Percentiles rank a stretch among this genome's conserved stretches.
Evolutionary conservation across 1,140 invertebrate genomes (phyloP).

Genomic region (Sitodiplosis mosellana): DNA sequence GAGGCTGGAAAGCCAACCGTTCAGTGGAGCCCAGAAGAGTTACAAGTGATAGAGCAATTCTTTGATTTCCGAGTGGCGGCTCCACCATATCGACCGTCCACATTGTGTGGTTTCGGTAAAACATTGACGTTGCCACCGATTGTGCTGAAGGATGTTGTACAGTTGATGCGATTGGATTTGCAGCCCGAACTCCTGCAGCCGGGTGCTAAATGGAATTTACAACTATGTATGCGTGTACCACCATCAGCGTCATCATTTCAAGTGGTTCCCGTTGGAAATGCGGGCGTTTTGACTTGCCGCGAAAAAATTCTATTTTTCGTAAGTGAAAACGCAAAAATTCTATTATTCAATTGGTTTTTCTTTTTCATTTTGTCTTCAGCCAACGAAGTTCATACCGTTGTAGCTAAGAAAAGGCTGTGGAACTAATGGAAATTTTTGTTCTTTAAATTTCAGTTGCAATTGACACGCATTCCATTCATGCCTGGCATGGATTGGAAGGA

Average conservation of each 20-base stretch:
- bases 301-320: constrained; percentile 82
- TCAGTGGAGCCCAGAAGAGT: constrained; percentile 68
- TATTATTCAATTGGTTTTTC: constrained; percentile 3
- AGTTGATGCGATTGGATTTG: constrained; percentile 57
- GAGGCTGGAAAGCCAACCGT: constrained; percentile 51
- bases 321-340: too few relatives aligned
- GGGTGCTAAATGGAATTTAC: constrained; percentile 52
- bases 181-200: constrained; percentile 41
- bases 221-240: constrained; percentile 79
- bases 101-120: constrained; percentile 62
- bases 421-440: constrained; percentile 4
- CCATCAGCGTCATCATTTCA: constrained; percentile 49
- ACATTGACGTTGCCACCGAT: constrained; percentile 64
- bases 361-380: background rate
- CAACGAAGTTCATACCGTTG: constrained; percentile 1
- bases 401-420: background rate
- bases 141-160: constrained; percentile 77
- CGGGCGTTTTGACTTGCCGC: constrained; percentile 62
- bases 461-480: constrained; percentile 48
- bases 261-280: constrained; percentile 67
- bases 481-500: constrained; percentile 42
- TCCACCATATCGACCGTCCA: constrained; percentile 76
- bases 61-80: constrained; percentile 75
- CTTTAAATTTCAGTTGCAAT: constrained; percentile 52
- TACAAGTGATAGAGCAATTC: constrained; percentile 72